These are phyloP conservation scores for Pristionchus maxplancki DNA, from an alignment of 2,888 invertebrate genomes.

Conservation along the genomic window DNA sequence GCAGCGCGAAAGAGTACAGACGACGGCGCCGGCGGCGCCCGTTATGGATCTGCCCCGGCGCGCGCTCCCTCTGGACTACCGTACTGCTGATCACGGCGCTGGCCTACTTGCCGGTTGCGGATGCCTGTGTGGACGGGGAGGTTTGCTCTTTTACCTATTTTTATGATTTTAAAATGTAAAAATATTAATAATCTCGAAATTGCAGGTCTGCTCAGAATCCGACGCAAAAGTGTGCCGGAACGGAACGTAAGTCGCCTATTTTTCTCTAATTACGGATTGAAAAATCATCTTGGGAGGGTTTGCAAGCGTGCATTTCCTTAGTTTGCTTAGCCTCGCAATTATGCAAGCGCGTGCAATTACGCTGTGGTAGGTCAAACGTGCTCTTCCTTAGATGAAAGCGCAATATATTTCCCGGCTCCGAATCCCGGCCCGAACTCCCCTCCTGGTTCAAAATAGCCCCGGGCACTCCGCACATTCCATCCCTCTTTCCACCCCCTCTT, in stretches of 20 bases:
- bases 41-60: not conserved
- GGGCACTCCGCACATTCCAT: not conserved
- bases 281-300: not conserved
- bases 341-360: not conserved
- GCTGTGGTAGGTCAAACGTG: constrained; percentile 6
- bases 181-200: not conserved
- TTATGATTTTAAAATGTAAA: not conserved
- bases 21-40: constrained; percentile 23
- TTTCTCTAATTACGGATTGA: not conserved
- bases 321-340: not conserved
- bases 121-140: constrained; percentile 53
- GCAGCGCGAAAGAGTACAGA: constrained; percentile 36
- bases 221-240: constrained; percentile 73
- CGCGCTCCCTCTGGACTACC: not conserved
- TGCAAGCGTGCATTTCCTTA: too few relatives aligned
- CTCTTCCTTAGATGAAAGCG: not conserved
- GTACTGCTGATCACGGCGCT: not conserved
- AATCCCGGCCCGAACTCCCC: not conserved
- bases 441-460: constrained; percentile 15
- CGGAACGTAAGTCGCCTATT: constrained; percentile 69
- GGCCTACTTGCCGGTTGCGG: not conserved
- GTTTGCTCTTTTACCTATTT: constrained; percentile 41
- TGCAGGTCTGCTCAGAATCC: constrained; percentile 66
- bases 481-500: not conserved
- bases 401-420: not conserved